Conservation (phyloP, 35 echinoderm and acorn worm genomes). For the Strongylocentrotus purpuratus region DNA sequence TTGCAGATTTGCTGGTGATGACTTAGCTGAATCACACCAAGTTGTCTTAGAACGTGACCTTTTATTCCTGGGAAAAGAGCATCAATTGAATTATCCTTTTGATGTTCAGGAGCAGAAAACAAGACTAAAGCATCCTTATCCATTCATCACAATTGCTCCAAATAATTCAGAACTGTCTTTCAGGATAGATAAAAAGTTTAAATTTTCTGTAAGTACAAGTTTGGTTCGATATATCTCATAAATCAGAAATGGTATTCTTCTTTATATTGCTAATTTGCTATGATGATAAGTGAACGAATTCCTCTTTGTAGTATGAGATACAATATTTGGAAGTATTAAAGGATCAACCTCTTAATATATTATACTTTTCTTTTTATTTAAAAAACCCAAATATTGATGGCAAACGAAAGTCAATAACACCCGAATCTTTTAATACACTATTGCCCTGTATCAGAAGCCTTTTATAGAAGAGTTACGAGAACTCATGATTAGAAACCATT, state of each 20-base stretch:
- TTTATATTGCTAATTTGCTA: no score
- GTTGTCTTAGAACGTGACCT: neutral
- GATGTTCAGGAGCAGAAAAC: neutral
- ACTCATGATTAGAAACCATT: no score
- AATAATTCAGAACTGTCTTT: conserved; percentile 26
- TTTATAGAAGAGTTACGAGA: no score
- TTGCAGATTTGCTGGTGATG: neutral
- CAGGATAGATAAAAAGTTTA: conserved; percentile 25
- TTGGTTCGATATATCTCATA: neutral
- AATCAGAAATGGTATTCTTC: neutral
- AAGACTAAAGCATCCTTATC: neutral
- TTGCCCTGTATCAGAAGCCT: no score
- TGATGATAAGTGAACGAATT: no score
- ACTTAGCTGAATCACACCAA: neutral
- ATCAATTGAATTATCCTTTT: neutral
- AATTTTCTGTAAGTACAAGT: conserved; percentile 7
- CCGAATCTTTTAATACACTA: no score
- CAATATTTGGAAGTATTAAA: no score
- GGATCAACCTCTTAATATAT: no score
- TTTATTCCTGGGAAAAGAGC: neutral
- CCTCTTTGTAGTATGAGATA: no score
- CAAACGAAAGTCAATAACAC: no score
- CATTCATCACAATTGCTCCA: neutral
- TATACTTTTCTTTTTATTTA: no score
- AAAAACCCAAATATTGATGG: no score